Evolutionary conservation across 2,888 invertebrate genomes (phyloP).

Genomic region (Pharmacophagus antenor): DNA sequence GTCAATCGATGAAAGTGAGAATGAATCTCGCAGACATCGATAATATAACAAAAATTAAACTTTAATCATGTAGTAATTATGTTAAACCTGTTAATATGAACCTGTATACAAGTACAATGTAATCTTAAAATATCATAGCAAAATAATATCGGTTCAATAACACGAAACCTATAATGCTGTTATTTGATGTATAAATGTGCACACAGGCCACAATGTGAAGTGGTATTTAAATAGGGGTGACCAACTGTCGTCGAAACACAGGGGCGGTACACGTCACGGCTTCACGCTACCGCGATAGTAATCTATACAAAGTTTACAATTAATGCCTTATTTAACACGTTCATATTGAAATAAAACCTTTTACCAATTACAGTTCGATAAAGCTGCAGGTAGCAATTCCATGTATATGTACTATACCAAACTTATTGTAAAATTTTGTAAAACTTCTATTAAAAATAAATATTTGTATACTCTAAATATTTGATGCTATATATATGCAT

Average conservation of each 20-base stretch:
- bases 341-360: conserved; percentile 45
- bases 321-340: conserved; percentile 72
- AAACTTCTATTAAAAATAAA: background rate
- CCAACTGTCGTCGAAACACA: conserved; percentile 77
- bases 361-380: conserved; percentile 7
- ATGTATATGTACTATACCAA: background rate
- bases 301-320: conserved; percentile 72
- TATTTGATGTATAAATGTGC: conserved; percentile 62
- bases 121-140: background rate
- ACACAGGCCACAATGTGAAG: conserved; percentile 78
- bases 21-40: conserved; percentile 39
- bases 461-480: too few species aligned
- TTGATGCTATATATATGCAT: too few species aligned
- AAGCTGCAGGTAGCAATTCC: background rate
- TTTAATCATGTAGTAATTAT: background rate
- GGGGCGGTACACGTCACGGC: conserved; percentile 70
- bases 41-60: background rate
- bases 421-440: conserved; percentile 2
- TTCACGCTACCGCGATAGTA: conserved; percentile 74
- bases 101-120: background rate
- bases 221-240: conserved; percentile 76
- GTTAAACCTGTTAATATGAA: background rate
- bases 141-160: conserved; percentile 45
- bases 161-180: conserved; percentile 62
- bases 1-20: conserved; percentile 66